Evolutionary conservation across 2,797 vertebrate species (phyloP), one percentile per base, ranked within the genome.

Genomic region (Premnoplex brunnescens): DNA sequence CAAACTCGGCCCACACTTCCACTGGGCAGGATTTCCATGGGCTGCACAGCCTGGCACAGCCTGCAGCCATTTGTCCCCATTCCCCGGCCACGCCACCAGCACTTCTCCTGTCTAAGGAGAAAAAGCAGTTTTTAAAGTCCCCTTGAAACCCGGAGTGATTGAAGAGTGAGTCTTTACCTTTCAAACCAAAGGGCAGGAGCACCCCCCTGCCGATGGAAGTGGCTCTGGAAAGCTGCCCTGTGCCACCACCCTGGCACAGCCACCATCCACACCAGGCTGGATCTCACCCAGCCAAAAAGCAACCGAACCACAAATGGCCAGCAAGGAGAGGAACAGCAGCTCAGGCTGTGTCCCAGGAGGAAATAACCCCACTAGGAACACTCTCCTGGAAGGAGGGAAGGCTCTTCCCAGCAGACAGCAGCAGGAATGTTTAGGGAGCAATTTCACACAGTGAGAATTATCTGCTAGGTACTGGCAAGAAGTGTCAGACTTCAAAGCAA

Each of bases 401-500:
- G 8, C 72, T 90, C 71, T 69, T 51, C 66, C 71, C 36, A 11
- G 10, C 72, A 93, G 85, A 81, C 21, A 0, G 75, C 37, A 18
- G 69, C 81, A 85, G 84, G 68, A 92, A 92, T 76, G 80, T 54
- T 94, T 72, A 79, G 79, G 73, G 86, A 92, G 67, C 10, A 63
- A 69, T 81, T 95, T 92, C 92, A 87, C 86, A 94, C 90, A 44
- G 54, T 48, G 85, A 71, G 76, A 91, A 88, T 68, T 88, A 92
- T 62, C 86, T 95, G 91, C 78, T 73, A 93, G 75, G 63, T 82
- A 74, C 82, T 36, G 21, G 60, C 71, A 54, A 94, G 91, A 96
- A 90, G 96, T 60, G 91, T 56, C 91, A 97, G 94, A 94, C 89
- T 94, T 83, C 93, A 77, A 96, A 91, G 91, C 6, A 64, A 91